Base-by-base conservation (phyloP, 2,888 invertebrate genomes). In the Clivina fossor region DNA sequence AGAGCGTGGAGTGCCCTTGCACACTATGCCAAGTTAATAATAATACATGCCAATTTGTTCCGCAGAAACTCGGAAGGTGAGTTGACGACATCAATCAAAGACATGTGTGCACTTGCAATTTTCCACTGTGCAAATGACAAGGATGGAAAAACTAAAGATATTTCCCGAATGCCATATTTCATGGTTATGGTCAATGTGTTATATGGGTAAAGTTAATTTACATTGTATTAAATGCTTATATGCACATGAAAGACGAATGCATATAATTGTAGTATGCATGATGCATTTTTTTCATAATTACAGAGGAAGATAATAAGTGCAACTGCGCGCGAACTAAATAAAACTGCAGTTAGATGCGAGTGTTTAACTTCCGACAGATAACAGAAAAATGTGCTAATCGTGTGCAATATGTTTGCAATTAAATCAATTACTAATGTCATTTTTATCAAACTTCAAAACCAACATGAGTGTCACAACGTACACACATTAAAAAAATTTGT, bases 31-130 rank as follows among this genome's bases (percentile, higher is more conserved):
- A 30, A 38, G 20, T 24, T 46, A n/a, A n/a, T n/a, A 46, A 50
- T 43, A 50, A 49, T 58, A 50, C 43, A 41, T 41, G 30, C 33
- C 38, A 58, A 58, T 58, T 58, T 58, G 58, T 58, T 58, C 58
- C 56, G 56, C 58, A 55, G 47, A 38, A 28, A 53, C 28, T 40
- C 40, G 22, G n/a, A 38, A 46, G 47, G 55, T 47, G 46, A 46
- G 47, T n/a, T 55, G 55, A 47, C 38, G 38, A 55, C 26, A 44
- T 15, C 11, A 24, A 35, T 22, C 33, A 11, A 13, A 32, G 9
- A 47, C 18, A 30, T 11, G 46, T n/a, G 9, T 11, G 22, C 19
- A 53, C 51, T 16, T 43, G 30, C 22, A n/a, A 22, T 26, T 22
- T 5, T 11, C 15, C n/a, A 35, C 8, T 40, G 15, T 16, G 15